These are phyloP conservation scores for Bombyx mori DNA, from an alignment of 1,140 invertebrate species.

Conservation along the genomic window ASM3026992v2 NC_085128.1:10805001-10805500, in stretches of 20 bases:
- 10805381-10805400: too few species aligned
- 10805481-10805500: too few species aligned
- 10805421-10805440: too few species aligned
- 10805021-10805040: slow-evolving; percentile 97
- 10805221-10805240: not conserved
- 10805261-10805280: too few species aligned
- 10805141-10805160: slow-evolving; percentile 97
- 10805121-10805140: slow-evolving; percentile 95
- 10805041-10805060: slow-evolving; percentile 95
- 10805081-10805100: slow-evolving; percentile 96
- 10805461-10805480: too few species aligned
- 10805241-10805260: not conserved
- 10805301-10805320: too few species aligned
- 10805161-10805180: slow-evolving; percentile 92
- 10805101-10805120: slow-evolving; percentile 94
- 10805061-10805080: slow-evolving; percentile 95
- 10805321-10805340: too few species aligned
- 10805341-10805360: too few species aligned
- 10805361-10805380: too few species aligned
- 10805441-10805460: too few species aligned
- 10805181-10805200: slow-evolving; percentile 96
- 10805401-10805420: too few species aligned
- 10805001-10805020: slow-evolving; percentile 99
- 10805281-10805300: too few species aligned
- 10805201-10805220: slow-evolving; percentile 77